Percentiles rank a stretch among this genome's conserved stretches.
Conservation (phyloP, 2,113 vertebrate species). For the Melanostigma gelatinosum region DNA sequence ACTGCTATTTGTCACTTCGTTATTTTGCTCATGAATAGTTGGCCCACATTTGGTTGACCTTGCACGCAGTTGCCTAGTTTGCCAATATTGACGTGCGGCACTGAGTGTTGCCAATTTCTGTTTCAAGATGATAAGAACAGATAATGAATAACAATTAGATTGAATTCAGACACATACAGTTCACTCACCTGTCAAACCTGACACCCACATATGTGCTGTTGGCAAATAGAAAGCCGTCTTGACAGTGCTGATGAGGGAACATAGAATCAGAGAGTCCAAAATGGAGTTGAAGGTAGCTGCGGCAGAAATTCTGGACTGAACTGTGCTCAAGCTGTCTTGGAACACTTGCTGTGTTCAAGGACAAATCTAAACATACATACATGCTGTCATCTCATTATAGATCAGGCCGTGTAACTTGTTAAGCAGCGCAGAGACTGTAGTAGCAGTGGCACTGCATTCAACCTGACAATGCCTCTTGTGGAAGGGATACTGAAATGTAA, state of each 20-base stretch:
- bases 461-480: constrained; percentile 1
- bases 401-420: constrained; percentile 31
- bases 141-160: neutral
- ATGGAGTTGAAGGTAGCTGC: neutral
- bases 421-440: neutral
- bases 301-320: neutral
- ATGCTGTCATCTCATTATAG: constrained; percentile 37
- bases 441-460: neutral
- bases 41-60: neutral
- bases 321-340: neutral
- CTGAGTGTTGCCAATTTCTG: neutral
- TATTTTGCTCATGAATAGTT: neutral
- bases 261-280: neutral
- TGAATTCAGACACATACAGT: neutral
- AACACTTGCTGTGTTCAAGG: constrained; percentile 28
- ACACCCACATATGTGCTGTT: neutral
- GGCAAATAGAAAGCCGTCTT: neutral
- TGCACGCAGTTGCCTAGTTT: neutral
- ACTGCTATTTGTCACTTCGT: neutral
- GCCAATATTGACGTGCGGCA: no score
- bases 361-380: constrained; percentile 40
- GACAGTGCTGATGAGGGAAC: neutral
- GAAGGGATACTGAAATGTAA: neutral
- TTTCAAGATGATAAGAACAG: neutral
- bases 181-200: neutral